Conservation (phyloP, 2,113 vertebrate species). For the Ammodytes dubius region DNA sequence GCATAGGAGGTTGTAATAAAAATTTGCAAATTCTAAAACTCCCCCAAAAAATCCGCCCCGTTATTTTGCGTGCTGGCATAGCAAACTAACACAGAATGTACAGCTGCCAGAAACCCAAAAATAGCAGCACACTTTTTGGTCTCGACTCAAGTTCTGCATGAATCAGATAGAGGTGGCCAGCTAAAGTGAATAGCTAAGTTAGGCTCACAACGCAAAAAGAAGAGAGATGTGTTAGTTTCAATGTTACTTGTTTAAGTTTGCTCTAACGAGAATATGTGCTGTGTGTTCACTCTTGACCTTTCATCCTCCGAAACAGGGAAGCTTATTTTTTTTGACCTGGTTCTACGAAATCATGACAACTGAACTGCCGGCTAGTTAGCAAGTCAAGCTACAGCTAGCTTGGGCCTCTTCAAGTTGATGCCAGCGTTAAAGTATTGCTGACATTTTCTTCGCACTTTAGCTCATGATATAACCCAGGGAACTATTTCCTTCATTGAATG, state of each 20-base stretch:
- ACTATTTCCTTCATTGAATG: fast-evolving
- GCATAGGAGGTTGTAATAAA: background rate
- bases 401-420: conserved; percentile 27
- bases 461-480: fast-evolving
- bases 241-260: too few relatives aligned
- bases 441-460: background rate
- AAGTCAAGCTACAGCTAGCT: conserved; percentile 46
- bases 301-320: background rate
- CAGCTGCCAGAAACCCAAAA: conserved; percentile 54
- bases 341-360: background rate
- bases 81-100: conserved; percentile 17
- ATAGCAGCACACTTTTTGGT: conserved; percentile 53
- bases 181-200: background rate
- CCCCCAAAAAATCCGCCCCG: conserved; percentile 5
- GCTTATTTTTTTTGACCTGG: fast-evolving
- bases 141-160: conserved; percentile 13
- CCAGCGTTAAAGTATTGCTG: background rate
- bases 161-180: conserved; percentile 27
- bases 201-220: background rate
- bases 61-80: background rate
- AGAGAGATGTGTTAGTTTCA: background rate
- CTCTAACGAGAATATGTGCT: background rate
- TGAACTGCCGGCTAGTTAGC: conserved; percentile 36
- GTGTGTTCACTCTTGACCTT: background rate
- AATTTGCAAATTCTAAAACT: background rate